Conservation (phyloP, 2,888 invertebrate genomes). For the Cryptophagus acutangulus region DNA sequence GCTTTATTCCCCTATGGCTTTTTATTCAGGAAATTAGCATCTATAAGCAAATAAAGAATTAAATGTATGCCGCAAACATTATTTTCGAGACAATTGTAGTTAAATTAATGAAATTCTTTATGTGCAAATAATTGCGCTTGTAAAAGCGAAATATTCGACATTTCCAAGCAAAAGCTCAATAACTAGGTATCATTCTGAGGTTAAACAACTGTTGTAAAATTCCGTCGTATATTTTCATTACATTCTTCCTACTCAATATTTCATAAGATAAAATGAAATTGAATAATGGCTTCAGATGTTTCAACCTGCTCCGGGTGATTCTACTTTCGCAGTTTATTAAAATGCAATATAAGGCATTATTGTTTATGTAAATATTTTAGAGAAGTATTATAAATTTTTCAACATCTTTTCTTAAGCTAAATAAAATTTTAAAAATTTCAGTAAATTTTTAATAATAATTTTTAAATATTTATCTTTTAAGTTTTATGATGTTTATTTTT, state of each 20-base stretch:
- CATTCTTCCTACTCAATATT: conserved; percentile 32
- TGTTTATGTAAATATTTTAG: no score
- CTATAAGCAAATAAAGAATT: conserved; percentile 2
- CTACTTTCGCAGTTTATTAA: conserved; percentile 28
- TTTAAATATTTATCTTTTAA: no score
- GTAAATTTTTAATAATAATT: no score
- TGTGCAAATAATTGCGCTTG: no score
- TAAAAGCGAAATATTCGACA: not conserved
- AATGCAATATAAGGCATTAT: conserved; percentile 27
- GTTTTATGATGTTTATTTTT: no score
- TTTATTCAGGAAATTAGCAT: conserved; percentile 8
- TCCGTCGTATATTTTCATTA: conserved; percentile 32
- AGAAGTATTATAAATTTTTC: no score
- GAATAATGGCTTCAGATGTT: conserved; percentile 30
- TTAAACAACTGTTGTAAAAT: conserved; percentile 28
- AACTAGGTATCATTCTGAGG: conserved; percentile 25
- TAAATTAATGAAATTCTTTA: no score
- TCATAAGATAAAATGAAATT: conserved; percentile 34
- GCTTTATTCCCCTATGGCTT: conserved; percentile 3
- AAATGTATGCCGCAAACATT: no score
- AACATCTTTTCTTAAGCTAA: no score
- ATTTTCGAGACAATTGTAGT: no score
- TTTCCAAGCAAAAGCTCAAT: not conserved
- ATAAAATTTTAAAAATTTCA: no score
- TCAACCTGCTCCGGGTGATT: conserved; percentile 17